Base-by-base conservation (phyloP, 2,888 invertebrate genomes). In the Acleris holmiana region DNA sequence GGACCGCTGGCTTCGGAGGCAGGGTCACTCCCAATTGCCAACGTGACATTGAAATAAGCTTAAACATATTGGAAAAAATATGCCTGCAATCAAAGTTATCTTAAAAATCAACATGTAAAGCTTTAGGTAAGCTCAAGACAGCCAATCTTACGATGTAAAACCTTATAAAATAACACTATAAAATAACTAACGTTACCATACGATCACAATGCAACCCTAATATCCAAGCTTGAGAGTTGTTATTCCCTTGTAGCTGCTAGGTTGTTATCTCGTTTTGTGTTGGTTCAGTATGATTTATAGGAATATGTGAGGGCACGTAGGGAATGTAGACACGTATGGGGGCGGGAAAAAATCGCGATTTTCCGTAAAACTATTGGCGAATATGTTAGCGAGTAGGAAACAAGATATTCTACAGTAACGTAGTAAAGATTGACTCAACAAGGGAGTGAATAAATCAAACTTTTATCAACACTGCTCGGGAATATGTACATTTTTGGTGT, bases 271-370 rank as follows among this genome's bases (percentile, higher is more conserved):
- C 66, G 6, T 69, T 67, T 61, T 49, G 49, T 55, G 53, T 19
- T 56, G 29, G 19, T 41, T 13, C 4, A 7, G 68, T 49, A 64
- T 71, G 65, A 72, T 70, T 67, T 69, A 66, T 64, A 69, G 73
- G 73, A 69, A 78, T 74, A 69, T 77, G 78, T 74, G 71, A 69
- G 70, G 70, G 71, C 71, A 73, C 56, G 71, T 69, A 71, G 69
- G 74, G 74, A 72, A 70, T 73, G 72, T 67, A 75, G 72, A 69
- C 76, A 75, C 69, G 69, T 73, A 75, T 74, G 73, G 84, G 79
- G 82, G 80, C 74, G 73, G 73, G 61, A 76, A 84, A 86, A 85
- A 83, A 79, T 81, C 76, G 75, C 72, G 76, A 79, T 78, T 82
- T 85, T 81, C 77, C 71, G 73, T 69, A 71, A 74, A 63, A 68